Evolutionary conservation across 2,113 vertebrate genomes (phyloP).

Genomic region (Amphiprion percula): DNA sequence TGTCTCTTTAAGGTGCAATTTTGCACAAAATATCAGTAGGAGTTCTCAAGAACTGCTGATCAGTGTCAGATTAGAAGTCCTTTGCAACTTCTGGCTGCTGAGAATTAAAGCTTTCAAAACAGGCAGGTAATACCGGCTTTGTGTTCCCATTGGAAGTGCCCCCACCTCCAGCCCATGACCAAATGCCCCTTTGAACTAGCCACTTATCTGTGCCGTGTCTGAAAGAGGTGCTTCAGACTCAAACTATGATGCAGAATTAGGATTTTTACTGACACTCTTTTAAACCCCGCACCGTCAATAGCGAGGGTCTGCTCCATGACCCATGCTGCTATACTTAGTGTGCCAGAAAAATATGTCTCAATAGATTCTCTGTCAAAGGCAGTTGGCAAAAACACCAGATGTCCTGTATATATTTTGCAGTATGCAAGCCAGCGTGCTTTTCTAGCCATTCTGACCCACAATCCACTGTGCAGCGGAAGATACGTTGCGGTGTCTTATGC

Average conservation of each 20-base stretch:
- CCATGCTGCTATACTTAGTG: no score
- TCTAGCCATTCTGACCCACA: no score
- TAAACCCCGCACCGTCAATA: neutral
- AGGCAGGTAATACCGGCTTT: neutral
- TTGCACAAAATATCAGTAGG: slow-evolving; percentile 34
- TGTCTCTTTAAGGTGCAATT: slow-evolving; percentile 49
- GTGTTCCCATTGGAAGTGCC: neutral
- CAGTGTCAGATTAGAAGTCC: slow-evolving; percentile 6
- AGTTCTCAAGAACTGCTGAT: slow-evolving; percentile 19
- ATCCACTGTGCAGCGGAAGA: no score
- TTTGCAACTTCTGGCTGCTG: neutral
- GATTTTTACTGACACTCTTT: neutral
- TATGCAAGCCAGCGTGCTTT: no score
- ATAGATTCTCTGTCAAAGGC: no score
- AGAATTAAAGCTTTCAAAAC: slow-evolving; percentile 13
- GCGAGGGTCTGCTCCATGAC: no score
- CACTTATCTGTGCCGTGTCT: neutral
- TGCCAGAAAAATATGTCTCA: no score
- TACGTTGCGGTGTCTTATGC: no score
- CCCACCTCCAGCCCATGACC: neutral
- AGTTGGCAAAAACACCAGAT: no score
- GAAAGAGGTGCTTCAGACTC: neutral
- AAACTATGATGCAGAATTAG: neutral
- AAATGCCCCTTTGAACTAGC: neutral
- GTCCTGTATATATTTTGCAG: no score